Conservation (phyloP, 2,888 invertebrate genomes). For the Leucozona laternaria region DNA sequence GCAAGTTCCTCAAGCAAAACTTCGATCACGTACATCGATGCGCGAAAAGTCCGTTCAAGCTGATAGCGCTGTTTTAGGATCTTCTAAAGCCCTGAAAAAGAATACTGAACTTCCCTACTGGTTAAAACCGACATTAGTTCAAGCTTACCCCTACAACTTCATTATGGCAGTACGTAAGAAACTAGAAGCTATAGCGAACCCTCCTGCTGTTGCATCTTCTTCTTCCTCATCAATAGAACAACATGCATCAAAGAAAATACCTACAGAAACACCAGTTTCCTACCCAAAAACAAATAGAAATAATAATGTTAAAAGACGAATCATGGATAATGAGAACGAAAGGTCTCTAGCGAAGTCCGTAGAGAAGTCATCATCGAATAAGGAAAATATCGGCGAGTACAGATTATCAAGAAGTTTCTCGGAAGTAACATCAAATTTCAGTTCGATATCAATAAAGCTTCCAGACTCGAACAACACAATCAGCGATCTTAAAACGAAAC, state of each 20-base stretch:
- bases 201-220: conserved; percentile 58
- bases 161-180: conserved; percentile 86
- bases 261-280: conserved; percentile 41
- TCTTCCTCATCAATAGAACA: conserved; percentile 28
- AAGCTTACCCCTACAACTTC: conserved; percentile 86
- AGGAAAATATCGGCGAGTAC: conserved; percentile 14
- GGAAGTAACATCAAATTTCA: conserved; percentile 78
- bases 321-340: conserved; percentile 41
- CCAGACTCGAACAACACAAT: conserved; percentile 77
- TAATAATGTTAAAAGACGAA: conserved; percentile 57
- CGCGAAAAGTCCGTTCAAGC: conserved; percentile 74
- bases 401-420: conserved; percentile 71
- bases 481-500: neutral
- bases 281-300: conserved; percentile 41
- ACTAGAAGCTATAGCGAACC: conserved; percentile 81
- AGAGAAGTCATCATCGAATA: conserved; percentile 19
- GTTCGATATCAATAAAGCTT: conserved; percentile 78
- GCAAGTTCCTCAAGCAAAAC: conserved; percentile 67
- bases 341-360: conserved; percentile 3
- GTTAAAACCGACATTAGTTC: conserved; percentile 82
- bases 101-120: conserved; percentile 80
- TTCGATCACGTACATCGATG: conserved; percentile 36
- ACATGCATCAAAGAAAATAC: neutral
- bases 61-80: neutral
- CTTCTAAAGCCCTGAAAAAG: conserved; percentile 29